Evolutionary conservation across 2,888 invertebrate genomes (phyloP).

Genomic region (Drosophila atripex): DNA sequence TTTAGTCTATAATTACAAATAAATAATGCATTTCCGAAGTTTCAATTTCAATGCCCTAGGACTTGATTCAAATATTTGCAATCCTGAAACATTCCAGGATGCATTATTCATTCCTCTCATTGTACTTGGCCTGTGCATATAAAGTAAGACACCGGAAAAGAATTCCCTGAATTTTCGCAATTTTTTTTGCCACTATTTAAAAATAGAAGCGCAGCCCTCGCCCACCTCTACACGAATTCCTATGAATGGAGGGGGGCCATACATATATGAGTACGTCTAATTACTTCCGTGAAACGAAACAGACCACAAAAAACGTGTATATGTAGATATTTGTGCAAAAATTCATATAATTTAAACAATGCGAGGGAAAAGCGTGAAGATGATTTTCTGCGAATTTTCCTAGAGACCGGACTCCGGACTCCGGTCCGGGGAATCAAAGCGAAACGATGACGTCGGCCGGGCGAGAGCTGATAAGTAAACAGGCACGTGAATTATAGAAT

Average conservation of each 20-base stretch:
- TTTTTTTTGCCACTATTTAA: constrained; percentile 32
- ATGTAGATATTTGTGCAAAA: constrained; percentile 4
- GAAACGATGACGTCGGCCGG: constrained; percentile 55
- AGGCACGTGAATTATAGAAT: constrained; percentile 61
- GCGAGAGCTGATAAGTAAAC: constrained; percentile 46
- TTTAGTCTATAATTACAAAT: neutral
- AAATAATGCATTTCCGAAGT: constrained; percentile 3
- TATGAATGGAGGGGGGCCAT: constrained; percentile 43
- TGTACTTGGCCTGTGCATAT: constrained; percentile 44
- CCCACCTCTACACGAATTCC: constrained; percentile 12
- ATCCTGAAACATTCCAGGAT: constrained; percentile 14
- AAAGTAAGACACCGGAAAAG: constrained; percentile 15
- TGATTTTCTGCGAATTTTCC: constrained; percentile 20
- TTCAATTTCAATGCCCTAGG: neutral
- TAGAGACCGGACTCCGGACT: constrained; percentile 4
- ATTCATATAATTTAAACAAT: constrained; percentile 43
- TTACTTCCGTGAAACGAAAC: constrained; percentile 67
- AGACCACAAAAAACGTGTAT: constrained; percentile 32
- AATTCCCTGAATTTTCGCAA: constrained; percentile 20
- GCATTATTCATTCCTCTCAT: constrained; percentile 40
- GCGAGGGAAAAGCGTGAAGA: constrained; percentile 23
- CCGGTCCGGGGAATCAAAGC: constrained; percentile 29
- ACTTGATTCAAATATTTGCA: constrained; percentile 11
- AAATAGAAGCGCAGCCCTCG: constrained; percentile 25
- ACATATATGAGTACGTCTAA: constrained; percentile 52